Percentiles rank a stretch among this genome's conserved stretches.
Conservation (phyloP, 2,113 vertebrate species). For the Podilymbus podiceps region DNA sequence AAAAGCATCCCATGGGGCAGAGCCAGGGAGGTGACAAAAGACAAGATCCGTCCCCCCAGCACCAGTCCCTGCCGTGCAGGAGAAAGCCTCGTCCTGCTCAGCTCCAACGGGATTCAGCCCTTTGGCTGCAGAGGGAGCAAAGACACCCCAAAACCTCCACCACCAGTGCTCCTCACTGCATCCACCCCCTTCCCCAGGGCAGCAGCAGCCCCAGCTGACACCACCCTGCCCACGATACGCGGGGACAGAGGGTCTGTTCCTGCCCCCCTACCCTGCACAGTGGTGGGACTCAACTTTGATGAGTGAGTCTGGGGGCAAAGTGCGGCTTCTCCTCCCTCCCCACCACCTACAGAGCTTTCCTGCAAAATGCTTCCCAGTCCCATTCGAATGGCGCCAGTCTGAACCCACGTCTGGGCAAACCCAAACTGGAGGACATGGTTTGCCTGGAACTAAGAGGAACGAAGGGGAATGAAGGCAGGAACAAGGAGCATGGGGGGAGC, state of each 20-base stretch:
- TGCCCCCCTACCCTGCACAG: no score
- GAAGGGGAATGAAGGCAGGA: neutral
- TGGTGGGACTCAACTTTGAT: no score
- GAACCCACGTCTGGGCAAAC: neutral
- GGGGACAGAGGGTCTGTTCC: no score
- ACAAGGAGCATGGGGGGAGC: neutral
- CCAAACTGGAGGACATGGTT: neutral
- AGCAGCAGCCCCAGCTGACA: neutral
- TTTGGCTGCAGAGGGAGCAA: neutral
- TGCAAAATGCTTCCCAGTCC: neutral
- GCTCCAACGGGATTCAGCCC: neutral
- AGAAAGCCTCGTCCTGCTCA: neutral
- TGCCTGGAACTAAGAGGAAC: neutral
- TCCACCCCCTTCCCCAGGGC: neutral
- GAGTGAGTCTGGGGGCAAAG: no score
- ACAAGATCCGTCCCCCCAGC: neutral
- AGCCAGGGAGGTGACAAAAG: neutral
- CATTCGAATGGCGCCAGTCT: neutral
- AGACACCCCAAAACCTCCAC: neutral
- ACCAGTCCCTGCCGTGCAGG: neutral
- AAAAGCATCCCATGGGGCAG: neutral
- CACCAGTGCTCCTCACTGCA: neutral
- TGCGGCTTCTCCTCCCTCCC: no score
- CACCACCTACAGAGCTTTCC: no score
- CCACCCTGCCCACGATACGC: accelerated